phyloP scores from a whole-genome alignment of 2,797 vertebrate genomes.

The Sandelia bainsii region DNA sequence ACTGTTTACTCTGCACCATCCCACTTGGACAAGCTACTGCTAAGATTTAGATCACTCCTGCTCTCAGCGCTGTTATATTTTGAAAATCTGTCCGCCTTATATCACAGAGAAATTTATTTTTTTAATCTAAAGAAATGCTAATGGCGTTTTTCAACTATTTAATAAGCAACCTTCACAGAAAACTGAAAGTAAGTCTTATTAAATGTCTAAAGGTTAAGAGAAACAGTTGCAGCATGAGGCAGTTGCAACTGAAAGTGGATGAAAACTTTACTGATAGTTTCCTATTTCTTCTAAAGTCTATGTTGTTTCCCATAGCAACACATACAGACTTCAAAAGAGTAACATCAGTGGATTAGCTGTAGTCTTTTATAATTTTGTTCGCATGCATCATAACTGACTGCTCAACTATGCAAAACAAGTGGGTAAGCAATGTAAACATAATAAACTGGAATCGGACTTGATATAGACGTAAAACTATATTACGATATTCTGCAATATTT shows the following conservation, averaged over 20 bases:
- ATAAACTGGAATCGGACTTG: neutral
- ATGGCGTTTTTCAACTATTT: slow-evolving; percentile 16
- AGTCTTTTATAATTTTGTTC: too few species aligned
- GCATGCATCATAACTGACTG: neutral
- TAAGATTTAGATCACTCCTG: slow-evolving; percentile 15
- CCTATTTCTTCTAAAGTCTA: neutral
- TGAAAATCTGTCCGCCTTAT: slow-evolving; percentile 11
- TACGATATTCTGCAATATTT: too few species aligned
- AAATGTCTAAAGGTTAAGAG: slow-evolving; percentile 5
- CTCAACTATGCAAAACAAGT: neutral
- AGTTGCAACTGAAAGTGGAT: neutral
- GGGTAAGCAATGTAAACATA: neutral
- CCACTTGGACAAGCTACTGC: slow-evolving; percentile 1
- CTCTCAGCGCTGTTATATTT: slow-evolving; percentile 11
- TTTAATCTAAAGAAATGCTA: slow-evolving; percentile 8
- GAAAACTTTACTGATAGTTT: neutral
- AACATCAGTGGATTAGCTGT: too few species aligned
- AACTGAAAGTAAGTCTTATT: neutral
- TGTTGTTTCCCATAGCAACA: too few species aligned
- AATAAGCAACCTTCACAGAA: slow-evolving; percentile 16
- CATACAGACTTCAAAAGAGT: too few species aligned
- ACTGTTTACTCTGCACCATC: neutral
- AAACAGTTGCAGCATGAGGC: slow-evolving; percentile 3
- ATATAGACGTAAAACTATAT: too few species aligned
- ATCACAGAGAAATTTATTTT: neutral